Evolutionary conservation across 2,888 invertebrate species (phyloP).

Genomic region (Xestia rhomboidea): DNA sequence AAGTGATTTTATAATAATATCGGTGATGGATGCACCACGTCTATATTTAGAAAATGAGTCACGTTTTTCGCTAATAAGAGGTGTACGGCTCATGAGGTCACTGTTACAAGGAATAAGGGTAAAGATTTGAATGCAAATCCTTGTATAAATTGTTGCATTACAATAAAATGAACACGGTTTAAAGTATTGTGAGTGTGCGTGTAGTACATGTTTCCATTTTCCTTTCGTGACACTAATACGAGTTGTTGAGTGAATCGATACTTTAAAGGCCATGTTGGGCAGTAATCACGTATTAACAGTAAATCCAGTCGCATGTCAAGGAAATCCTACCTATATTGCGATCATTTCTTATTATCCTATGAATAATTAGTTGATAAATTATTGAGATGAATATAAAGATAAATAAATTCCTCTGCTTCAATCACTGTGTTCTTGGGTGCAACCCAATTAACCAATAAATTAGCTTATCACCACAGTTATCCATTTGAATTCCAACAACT

Average conservation of each 20-base stretch:
- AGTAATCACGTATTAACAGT: constrained; percentile 60
- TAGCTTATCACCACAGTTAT: constrained; percentile 38
- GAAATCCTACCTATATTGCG: constrained; percentile 22
- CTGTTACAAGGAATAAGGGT: constrained; percentile 25
- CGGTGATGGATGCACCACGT: constrained; percentile 17
- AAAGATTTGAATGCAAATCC: constrained; percentile 13
- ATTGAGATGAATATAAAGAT: background rate
- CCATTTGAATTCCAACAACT: constrained; percentile 40
- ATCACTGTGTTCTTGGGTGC: background rate
- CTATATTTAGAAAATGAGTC: constrained; percentile 36
- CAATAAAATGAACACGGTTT: constrained; percentile 12
- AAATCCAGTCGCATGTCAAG: constrained; percentile 55
- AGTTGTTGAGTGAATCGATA: constrained; percentile 52
- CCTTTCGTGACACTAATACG: constrained; percentile 52
- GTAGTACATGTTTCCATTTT: constrained; percentile 44
- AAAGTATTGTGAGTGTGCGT: constrained; percentile 9
- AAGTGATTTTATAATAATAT: constrained; percentile 34
- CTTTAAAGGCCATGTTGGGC: constrained; percentile 50
- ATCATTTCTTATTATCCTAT: constrained; percentile 4
- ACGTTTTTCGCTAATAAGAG: constrained; percentile 2
- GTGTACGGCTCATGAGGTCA: constrained; percentile 25
- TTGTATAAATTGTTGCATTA: constrained; percentile 7
- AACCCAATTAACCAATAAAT: constrained; percentile 12
- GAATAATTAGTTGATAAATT: constrained; percentile 10
- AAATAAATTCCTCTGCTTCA: background rate